Evolutionary conservation across 2,113 vertebrate genomes (phyloP).

Genomic region (Rhinoptilus africanus): DNA sequence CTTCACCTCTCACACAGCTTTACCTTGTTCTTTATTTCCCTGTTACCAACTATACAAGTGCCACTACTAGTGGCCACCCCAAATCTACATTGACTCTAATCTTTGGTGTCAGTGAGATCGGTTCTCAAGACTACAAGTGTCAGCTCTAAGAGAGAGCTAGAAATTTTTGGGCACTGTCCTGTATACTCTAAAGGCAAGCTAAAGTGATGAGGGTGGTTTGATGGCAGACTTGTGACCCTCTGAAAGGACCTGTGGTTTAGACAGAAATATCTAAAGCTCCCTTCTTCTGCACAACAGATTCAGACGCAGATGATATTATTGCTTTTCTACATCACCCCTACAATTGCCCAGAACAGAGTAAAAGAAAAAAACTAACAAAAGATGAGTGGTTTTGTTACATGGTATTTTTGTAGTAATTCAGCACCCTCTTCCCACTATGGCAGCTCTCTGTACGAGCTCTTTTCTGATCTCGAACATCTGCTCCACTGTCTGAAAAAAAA

Average conservation of each 20-base stretch:
- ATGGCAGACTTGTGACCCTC: neutral
- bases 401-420: neutral
- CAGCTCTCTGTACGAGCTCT: neutral
- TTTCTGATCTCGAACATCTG: slow-evolving; percentile 48
- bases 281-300: neutral
- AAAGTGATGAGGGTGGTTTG: neutral
- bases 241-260: neutral
- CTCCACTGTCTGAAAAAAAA: neutral
- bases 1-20: neutral
- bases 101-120: neutral
- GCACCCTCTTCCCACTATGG: neutral
- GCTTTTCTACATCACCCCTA: neutral
- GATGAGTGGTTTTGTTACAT: neutral
- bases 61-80: rapidly evolving
- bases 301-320: neutral
- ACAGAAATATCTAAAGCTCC: neutral
- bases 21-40: neutral
- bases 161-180: neutral
- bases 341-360: neutral
- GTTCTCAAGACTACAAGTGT: neutral
- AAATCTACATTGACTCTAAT: neutral
- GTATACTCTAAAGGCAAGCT: neutral
- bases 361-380: neutral
- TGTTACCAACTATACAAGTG: neutral
- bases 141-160: neutral